These are phyloP conservation scores for Atta texana DNA, from an alignment of 1,140 invertebrate genomes.

Conservation along the genomic window DNA sequence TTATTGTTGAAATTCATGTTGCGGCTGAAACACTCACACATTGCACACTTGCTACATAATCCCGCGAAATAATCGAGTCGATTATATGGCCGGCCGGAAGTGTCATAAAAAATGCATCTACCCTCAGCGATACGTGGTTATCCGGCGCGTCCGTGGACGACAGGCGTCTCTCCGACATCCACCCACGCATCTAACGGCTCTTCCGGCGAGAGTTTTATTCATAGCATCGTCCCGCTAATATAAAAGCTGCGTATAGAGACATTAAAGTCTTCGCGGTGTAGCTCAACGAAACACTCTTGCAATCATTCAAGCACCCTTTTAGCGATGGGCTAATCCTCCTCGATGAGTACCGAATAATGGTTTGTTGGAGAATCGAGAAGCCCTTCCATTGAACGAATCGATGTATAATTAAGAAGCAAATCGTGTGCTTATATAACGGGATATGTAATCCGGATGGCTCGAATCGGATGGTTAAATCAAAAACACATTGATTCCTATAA, in stretches of 20 bases:
- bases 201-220: constrained; percentile 78
- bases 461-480: neutral
- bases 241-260: constrained; percentile 75
- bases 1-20: neutral
- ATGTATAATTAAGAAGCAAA: constrained; percentile 18
- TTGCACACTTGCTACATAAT: neutral
- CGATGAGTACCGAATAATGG: neutral
- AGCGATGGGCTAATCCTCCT: constrained; percentile 37
- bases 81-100: constrained; percentile 52
- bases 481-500: neutral
- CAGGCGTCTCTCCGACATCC: constrained; percentile 49
- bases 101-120: constrained; percentile 57
- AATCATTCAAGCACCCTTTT: constrained; percentile 14
- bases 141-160: constrained; percentile 35
- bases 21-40: neutral
- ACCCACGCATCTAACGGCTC: constrained; percentile 35
- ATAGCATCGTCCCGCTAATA: constrained; percentile 79
- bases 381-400: neutral
- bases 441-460: neutral
- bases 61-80: constrained; percentile 55
- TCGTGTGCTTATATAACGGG: neutral
- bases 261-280: constrained; percentile 75
- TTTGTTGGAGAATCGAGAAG: constrained; percentile 4
- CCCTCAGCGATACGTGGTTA: constrained; percentile 41
- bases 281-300: neutral